A percentile compares a stretch with the other conserved stretches of the same genome.
Evolutionary conservation across 2,888 invertebrate species (phyloP).

Genomic region (Epistrophe eligans): DNA sequence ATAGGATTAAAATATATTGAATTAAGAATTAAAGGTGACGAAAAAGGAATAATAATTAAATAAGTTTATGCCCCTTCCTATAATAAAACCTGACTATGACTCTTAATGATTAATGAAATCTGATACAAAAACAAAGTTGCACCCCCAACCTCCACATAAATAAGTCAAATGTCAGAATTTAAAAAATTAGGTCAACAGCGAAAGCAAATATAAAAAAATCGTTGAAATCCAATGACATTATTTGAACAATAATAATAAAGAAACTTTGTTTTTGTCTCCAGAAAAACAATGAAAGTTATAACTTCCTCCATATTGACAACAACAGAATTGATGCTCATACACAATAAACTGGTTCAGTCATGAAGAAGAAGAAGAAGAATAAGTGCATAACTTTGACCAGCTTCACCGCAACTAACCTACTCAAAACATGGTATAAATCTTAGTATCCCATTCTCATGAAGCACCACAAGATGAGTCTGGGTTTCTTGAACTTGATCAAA

Average conservation of each 20-base stretch:
- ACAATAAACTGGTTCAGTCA: slow-evolving; percentile 10
- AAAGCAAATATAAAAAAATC: slow-evolving; percentile 46
- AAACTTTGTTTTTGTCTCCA: slow-evolving; percentile 4
- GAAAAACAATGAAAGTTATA: slow-evolving; percentile 5
- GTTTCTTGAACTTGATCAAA: slow-evolving; percentile 27
- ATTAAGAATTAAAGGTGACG: too few relatives aligned
- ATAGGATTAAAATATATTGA: too few relatives aligned
- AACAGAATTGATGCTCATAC: slow-evolving; percentile 5
- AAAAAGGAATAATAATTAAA: too few relatives aligned
- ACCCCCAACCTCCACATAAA: slow-evolving; percentile 8
- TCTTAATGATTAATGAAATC: neutral
- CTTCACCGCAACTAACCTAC: slow-evolving; percentile 11
- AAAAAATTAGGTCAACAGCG: slow-evolving; percentile 59
- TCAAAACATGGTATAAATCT: slow-evolving; percentile 3
- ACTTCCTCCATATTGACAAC: slow-evolving; percentile 13
- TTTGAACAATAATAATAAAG: neutral
- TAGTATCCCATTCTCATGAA: neutral
- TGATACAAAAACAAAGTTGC: neutral
- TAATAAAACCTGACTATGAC: neutral
- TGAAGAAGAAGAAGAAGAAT: neutral
- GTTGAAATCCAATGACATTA: slow-evolving; percentile 36
- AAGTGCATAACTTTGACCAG: neutral
- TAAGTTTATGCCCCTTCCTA: neutral
- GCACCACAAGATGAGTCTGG: neutral
- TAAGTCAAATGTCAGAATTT: slow-evolving; percentile 16